Evolutionary conservation across 2,888 invertebrate species (phyloP).

Genomic region (Tetragnatha montana): DNA sequence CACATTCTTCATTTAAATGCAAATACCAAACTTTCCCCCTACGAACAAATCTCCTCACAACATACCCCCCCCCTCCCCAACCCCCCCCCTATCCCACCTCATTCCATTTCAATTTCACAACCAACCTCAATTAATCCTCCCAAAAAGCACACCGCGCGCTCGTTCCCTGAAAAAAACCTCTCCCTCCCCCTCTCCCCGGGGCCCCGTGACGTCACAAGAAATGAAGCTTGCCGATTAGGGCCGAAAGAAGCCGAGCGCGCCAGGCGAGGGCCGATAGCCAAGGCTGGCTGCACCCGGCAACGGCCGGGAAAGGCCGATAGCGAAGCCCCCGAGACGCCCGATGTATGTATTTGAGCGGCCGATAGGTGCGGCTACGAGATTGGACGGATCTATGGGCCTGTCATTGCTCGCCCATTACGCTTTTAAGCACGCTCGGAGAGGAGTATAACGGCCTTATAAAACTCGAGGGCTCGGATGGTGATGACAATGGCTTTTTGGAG

Average conservation of each 20-base stretch:
- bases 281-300: slow-evolving; percentile 65
- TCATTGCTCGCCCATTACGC: slow-evolving; percentile 55
- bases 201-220: slow-evolving; percentile 59
- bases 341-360: slow-evolving; percentile 52
- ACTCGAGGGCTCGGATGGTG: slow-evolving; percentile 35
- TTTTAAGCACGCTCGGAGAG: slow-evolving; percentile 34
- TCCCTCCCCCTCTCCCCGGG: slow-evolving; percentile 8
- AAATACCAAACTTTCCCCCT: no score
- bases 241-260: slow-evolving; percentile 8
- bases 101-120: no score
- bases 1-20: no score
- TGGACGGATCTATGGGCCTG: slow-evolving; percentile 62
- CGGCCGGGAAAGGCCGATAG: slow-evolving; percentile 65
- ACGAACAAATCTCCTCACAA: no score
- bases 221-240: slow-evolving; percentile 56
- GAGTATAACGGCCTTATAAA: slow-evolving; percentile 67
- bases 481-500: slow-evolving; percentile 55
- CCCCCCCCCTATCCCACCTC: no score
- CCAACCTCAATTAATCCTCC: no score
- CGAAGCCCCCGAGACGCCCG: slow-evolving; percentile 50
- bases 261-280: slow-evolving; percentile 66
- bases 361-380: slow-evolving; percentile 60
- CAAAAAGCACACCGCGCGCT: no score
- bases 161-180: slow-evolving; percentile 1
- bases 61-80: no score